A percentile compares a stretch with the other conserved stretches of the same genome.
Conservation (phyloP, 2,797 vertebrate species). For the Chanos chanos region DNA sequence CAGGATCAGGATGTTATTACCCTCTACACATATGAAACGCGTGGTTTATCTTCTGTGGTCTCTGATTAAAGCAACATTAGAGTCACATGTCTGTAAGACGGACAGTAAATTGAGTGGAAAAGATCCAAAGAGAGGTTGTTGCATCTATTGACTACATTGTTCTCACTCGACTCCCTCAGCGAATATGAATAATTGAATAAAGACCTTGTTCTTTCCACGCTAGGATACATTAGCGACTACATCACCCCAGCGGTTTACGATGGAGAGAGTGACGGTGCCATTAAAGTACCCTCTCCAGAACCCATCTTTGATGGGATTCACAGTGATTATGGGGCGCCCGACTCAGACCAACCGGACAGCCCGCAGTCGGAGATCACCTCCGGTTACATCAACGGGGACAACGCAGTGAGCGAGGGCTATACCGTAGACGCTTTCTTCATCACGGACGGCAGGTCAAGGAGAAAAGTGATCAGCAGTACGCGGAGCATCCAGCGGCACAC, state of each 20-base stretch:
- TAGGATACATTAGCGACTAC: slow-evolving; percentile 90
- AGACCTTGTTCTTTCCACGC: slow-evolving; percentile 43
- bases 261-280: slow-evolving; percentile 78
- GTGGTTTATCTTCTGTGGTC: too few relatives aligned
- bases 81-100: slow-evolving; percentile 18
- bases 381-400: slow-evolving; percentile 91
- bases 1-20: slow-evolving; percentile 35
- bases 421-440: slow-evolving; percentile 92
- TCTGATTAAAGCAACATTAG: slow-evolving; percentile 8
- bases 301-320: slow-evolving; percentile 84
- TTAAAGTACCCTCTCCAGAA: slow-evolving; percentile 87
- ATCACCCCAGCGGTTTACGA: slow-evolving; percentile 85
- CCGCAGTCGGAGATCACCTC: slow-evolving; percentile 83
- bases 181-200: slow-evolving; percentile 48
- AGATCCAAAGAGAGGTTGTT: slow-evolving; percentile 50
- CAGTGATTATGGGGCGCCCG: slow-evolving; percentile 83
- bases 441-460: slow-evolving; percentile 86
- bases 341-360: slow-evolving; percentile 85
- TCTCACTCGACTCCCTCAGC: slow-evolving; percentile 30
- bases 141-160: slow-evolving; percentile 41
- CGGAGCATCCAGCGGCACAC: slow-evolving; percentile 77
- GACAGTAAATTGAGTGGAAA: slow-evolving; percentile 37
- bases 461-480: slow-evolving; percentile 75
- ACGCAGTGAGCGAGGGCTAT: slow-evolving; percentile 90
- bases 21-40: too few relatives aligned